phyloP scores from a whole-genome alignment of 2,797 vertebrate species.

The Lemur catta region DNA sequence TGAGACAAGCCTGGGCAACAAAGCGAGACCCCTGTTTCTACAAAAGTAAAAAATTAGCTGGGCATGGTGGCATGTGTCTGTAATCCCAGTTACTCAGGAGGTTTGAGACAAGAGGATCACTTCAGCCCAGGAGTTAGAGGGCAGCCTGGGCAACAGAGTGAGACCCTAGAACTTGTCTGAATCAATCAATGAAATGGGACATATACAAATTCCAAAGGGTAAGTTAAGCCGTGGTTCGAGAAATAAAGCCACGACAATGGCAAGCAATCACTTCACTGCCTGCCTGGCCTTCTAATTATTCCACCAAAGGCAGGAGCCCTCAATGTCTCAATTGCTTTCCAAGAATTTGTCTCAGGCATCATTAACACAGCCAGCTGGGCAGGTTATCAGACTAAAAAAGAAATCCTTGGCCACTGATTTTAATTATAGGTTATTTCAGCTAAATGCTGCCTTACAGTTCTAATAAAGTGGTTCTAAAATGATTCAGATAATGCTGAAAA shows the following conservation, averaged over 20 bases:
- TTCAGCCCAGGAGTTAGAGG: background rate
- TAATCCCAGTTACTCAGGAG: too few species aligned
- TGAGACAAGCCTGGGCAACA: too few species aligned
- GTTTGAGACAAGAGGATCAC: too few species aligned
- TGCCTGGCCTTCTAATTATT: constrained; percentile 61
- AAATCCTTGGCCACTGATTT: constrained; percentile 68
- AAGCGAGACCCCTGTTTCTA: too few species aligned
- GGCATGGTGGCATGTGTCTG: too few species aligned
- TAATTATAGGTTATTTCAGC: constrained; percentile 73
- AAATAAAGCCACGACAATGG: constrained; percentile 6
- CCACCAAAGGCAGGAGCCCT: constrained; percentile 61
- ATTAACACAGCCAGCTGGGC: constrained; percentile 71
- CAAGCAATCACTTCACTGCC: constrained; percentile 27
- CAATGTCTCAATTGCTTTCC: constrained; percentile 62
- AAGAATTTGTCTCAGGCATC: constrained; percentile 43
- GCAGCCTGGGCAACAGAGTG: background rate
- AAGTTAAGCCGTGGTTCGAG: constrained; percentile 32
- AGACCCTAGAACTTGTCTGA: background rate
- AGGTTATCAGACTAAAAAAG: constrained; percentile 72
- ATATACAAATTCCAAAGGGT: background rate
- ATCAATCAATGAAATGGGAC: constrained; percentile 34
- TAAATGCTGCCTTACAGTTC: constrained; percentile 58
- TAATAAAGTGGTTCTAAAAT: constrained; percentile 63
- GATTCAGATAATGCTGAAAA: background rate
- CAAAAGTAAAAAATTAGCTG: too few species aligned